These are phyloP conservation scores for Brachionus koreanus DNA, from an alignment of 1,140 invertebrate species.

Conservation along the genomic window DNA sequence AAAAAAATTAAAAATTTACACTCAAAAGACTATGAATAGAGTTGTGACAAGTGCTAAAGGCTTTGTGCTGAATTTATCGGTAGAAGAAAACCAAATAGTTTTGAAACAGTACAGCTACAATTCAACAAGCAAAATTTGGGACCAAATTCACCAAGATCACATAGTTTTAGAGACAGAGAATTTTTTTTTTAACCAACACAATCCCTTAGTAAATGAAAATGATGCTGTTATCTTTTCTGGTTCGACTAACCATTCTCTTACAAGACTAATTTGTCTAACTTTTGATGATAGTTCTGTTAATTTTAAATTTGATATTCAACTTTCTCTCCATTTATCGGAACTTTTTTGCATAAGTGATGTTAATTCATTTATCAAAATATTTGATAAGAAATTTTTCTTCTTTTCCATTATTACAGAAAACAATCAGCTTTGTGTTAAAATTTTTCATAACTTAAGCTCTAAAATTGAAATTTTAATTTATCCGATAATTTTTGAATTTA, in stretches of 20 bases:
- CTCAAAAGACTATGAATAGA: not conserved
- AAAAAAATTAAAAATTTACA: not conserved
- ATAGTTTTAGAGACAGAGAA: not conserved
- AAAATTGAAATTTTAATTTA: not conserved
- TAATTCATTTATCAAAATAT: not conserved
- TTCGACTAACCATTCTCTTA: not conserved
- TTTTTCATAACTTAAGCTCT: not conserved
- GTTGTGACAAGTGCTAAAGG: not conserved
- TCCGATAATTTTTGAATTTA: not conserved
- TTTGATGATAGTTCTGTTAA: not conserved
- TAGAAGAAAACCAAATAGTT: not conserved
- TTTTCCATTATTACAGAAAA: not conserved
- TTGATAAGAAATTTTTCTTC: not conserved
- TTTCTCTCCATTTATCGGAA: not conserved
- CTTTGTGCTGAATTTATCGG: not conserved
- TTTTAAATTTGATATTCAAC: not conserved
- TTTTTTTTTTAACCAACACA: not conserved
- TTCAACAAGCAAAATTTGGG: not conserved
- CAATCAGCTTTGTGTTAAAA: not conserved
- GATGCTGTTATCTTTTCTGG: not conserved
- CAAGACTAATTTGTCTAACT: not conserved
- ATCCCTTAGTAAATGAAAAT: not conserved
- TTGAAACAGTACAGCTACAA: not conserved
- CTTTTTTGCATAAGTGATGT: not conserved
- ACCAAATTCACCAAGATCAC: not conserved